Conservation (phyloP, 1,140 invertebrate genomes). For the Rhyzopertha dominica region DNA sequence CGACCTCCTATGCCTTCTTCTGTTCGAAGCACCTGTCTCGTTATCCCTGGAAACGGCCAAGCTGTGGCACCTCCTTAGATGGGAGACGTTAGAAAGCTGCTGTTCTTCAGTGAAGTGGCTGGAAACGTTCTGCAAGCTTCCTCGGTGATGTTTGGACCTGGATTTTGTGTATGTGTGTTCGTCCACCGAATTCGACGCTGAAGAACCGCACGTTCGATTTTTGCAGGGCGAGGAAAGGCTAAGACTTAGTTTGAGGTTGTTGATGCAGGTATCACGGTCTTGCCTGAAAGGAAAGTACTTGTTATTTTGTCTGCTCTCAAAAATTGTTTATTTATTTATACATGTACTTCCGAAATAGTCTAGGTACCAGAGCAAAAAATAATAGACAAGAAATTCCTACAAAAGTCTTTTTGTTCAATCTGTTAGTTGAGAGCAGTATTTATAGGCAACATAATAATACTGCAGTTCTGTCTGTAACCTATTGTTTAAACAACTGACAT, state of each 20-base stretch:
- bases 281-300: constrained; percentile 29
- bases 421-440: too few relatives aligned
- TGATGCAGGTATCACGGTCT: constrained; percentile 34
- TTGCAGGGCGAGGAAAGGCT: constrained; percentile 15
- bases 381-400: too few relatives aligned
- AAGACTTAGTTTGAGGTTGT: constrained; percentile 33
- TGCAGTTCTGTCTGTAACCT: too few relatives aligned
- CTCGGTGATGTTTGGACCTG: constrained; percentile 24
- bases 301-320: too few relatives aligned
- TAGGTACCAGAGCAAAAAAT: too few relatives aligned
- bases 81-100: constrained; percentile 48
- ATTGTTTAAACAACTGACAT: too few relatives aligned
- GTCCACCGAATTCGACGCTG: neutral
- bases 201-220: neutral
- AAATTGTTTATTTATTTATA: too few relatives aligned
- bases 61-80: constrained; percentile 64
- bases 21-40: constrained; percentile 44
- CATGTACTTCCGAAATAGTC: too few relatives aligned
- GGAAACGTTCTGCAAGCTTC: constrained; percentile 41
- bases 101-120: constrained; percentile 28
- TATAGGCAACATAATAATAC: too few relatives aligned
- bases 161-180: neutral
- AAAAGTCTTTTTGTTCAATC: too few relatives aligned
- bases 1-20: constrained; percentile 57
- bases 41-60: constrained; percentile 73